A percentile compares a stretch with the other conserved stretches of the same genome.
These are phyloP conservation scores for Netelia fuscicornis DNA, from an alignment of 2,888 invertebrate genomes.

Conservation along the genomic window DNA sequence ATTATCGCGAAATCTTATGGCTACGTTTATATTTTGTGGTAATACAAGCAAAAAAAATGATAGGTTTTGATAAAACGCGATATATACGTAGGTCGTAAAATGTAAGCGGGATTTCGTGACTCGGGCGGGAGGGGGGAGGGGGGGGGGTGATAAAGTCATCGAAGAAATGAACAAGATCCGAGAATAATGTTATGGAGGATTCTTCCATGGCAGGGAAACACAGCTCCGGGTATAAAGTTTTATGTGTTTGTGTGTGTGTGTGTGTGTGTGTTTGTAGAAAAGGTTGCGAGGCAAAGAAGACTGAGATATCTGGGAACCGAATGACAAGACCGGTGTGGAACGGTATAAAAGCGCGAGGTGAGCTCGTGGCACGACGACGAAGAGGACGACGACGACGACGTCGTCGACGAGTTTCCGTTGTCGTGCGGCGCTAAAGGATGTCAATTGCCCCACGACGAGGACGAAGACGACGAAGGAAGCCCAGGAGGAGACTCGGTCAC, in stretches of 20 bases:
- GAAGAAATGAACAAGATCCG: constrained; percentile 44
- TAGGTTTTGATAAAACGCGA: neutral
- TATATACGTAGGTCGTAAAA: neutral
- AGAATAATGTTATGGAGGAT: constrained; percentile 41
- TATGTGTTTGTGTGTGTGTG: neutral
- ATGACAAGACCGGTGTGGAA: constrained; percentile 70
- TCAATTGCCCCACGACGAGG: constrained; percentile 74
- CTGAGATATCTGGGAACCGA: constrained; percentile 61
- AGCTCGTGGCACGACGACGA: constrained; percentile 64
- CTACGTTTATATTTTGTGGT: neutral
- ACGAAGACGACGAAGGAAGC: constrained; percentile 71
- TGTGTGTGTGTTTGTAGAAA: constrained; percentile 29
- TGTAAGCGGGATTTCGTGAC: constrained; percentile 48
- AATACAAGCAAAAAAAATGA: neutral
- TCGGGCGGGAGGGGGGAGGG: neutral
- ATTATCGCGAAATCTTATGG: neutral
- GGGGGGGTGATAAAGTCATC: constrained; percentile 43
- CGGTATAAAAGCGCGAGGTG: constrained; percentile 66
- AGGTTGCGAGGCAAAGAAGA: constrained; percentile 22
- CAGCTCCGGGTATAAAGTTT: constrained; percentile 15
- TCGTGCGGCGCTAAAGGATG: constrained; percentile 76
- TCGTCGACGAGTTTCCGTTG: constrained; percentile 67
- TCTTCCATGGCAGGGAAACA: constrained; percentile 31
- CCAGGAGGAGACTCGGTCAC: constrained; percentile 67
- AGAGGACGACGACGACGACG: constrained; percentile 67